A percentile compares a stretch with the other conserved stretches of the same genome.
phyloP scores from a whole-genome alignment of 1,140 invertebrate species.

The Sinella curviseta region DNA sequence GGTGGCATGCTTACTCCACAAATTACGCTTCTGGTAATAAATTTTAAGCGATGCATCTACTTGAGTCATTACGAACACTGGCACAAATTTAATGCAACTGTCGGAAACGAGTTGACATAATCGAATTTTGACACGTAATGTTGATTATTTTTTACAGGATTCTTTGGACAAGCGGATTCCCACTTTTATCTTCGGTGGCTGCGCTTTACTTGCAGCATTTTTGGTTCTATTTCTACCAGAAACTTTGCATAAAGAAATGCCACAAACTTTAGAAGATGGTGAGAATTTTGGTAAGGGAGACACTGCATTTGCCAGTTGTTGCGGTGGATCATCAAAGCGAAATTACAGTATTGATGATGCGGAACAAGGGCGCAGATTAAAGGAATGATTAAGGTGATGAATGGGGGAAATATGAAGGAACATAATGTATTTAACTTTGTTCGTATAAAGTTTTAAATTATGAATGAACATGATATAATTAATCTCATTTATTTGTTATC shows the following conservation, averaged over 20 bases:
- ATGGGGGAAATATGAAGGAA: too few species aligned
- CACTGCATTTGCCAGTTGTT: slow-evolving; percentile 35
- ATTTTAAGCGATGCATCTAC: slow-evolving; percentile 23
- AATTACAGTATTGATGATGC: neutral
- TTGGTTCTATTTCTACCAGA: slow-evolving; percentile 59
- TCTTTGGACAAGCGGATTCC: slow-evolving; percentile 74
- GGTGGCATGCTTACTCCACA: slow-evolving; percentile 80
- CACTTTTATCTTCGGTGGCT: slow-evolving; percentile 69
- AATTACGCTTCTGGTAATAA: slow-evolving; percentile 65
- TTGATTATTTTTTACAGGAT: slow-evolving; percentile 56
- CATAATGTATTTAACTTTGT: too few species aligned
- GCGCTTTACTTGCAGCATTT: slow-evolving; percentile 70
- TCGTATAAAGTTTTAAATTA: too few species aligned
- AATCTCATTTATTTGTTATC: too few species aligned
- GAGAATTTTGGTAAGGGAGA: slow-evolving; percentile 41
- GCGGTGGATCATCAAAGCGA: slow-evolving; percentile 20
- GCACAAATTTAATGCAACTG: too few species aligned
- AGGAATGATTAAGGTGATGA: too few species aligned
- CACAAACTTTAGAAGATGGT: slow-evolving; percentile 39
- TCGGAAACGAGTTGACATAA: too few species aligned
- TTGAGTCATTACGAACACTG: slow-evolving; percentile 16
- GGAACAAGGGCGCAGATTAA: slow-evolving; percentile 6
- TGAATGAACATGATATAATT: too few species aligned
- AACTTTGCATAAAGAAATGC: slow-evolving; percentile 41
- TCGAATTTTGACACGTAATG: too few species aligned